These are phyloP conservation scores for Brachymystax lenok DNA, from an alignment of 2,797 vertebrate species.

Conservation along the genomic window DNA sequence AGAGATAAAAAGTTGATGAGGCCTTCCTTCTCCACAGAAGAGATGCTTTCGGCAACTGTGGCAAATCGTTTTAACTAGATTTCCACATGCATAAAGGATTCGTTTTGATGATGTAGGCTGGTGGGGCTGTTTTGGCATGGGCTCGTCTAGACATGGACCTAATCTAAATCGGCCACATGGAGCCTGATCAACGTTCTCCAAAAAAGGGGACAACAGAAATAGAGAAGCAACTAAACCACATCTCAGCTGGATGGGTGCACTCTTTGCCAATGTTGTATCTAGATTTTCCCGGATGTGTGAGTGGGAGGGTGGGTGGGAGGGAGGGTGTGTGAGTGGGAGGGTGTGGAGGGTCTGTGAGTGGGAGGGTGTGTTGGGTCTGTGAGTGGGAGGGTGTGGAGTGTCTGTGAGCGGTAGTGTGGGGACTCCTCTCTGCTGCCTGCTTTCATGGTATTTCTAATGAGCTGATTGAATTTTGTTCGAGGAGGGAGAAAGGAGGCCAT, in stretches of 20 bases:
- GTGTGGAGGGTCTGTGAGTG: background rate
- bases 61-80: constrained; percentile 4
- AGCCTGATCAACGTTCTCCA: background rate
- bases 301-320: background rate
- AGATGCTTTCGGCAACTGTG: constrained; percentile 2
- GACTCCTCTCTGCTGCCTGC: background rate
- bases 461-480: background rate
- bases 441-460: background rate
- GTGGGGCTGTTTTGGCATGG: background rate
- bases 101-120: constrained; percentile 1
- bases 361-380: background rate
- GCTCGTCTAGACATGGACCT: background rate
- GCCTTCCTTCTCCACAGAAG: background rate
- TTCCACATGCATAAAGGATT: constrained; percentile 14
- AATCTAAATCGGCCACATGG: constrained; percentile 3
- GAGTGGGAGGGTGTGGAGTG: background rate
- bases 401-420: background rate
- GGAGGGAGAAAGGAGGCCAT: too few species aligned
- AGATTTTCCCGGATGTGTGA: background rate
- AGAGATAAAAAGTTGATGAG: background rate
- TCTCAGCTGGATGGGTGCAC: background rate
- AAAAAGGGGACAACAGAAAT: background rate
- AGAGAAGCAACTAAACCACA: background rate
- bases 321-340: background rate
- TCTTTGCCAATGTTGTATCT: background rate